These are phyloP conservation scores for Cordilura impudica DNA, from an alignment of 2,888 invertebrate species.

Conservation along the genomic window DNA sequence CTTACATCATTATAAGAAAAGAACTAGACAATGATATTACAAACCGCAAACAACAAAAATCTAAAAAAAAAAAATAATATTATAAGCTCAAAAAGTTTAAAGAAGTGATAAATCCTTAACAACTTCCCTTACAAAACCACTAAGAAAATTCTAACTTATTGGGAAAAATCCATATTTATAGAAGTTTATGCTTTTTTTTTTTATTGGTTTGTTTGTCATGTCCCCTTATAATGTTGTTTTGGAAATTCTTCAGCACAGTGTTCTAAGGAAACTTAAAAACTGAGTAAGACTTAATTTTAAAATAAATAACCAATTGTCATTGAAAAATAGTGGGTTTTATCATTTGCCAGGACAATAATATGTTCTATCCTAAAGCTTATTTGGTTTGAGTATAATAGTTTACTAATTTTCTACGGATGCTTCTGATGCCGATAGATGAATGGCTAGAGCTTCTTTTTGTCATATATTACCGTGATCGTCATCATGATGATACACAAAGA, in stretches of 20 bases:
- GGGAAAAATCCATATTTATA: conserved; percentile 24
- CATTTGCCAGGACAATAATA: background rate
- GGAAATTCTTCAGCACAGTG: too few relatives aligned
- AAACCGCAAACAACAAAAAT: background rate
- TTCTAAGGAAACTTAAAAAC: background rate
- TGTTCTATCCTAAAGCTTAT: too few relatives aligned
- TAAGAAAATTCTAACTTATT: conserved; percentile 42
- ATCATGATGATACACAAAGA: too few relatives aligned
- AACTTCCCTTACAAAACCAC: conserved; percentile 44
- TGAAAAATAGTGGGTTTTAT: background rate
- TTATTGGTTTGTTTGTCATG: too few relatives aligned
- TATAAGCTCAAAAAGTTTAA: conserved; percentile 29
- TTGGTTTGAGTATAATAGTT: too few relatives aligned
- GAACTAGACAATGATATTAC: background rate
- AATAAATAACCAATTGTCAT: background rate
- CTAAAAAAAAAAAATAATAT: background rate
- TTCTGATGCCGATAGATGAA: too few relatives aligned
- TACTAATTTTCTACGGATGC: too few relatives aligned
- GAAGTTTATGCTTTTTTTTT: conserved; percentile 42
- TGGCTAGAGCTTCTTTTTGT: too few relatives aligned
- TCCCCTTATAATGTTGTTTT: too few relatives aligned
- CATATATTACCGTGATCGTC: too few relatives aligned
- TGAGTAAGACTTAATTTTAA: background rate
- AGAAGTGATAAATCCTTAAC: conserved; percentile 54
- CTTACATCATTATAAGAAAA: too few relatives aligned